Evolutionary conservation across 1,140 invertebrate genomes (phyloP).

Genomic region (Acromyrmex charruanus): DNA sequence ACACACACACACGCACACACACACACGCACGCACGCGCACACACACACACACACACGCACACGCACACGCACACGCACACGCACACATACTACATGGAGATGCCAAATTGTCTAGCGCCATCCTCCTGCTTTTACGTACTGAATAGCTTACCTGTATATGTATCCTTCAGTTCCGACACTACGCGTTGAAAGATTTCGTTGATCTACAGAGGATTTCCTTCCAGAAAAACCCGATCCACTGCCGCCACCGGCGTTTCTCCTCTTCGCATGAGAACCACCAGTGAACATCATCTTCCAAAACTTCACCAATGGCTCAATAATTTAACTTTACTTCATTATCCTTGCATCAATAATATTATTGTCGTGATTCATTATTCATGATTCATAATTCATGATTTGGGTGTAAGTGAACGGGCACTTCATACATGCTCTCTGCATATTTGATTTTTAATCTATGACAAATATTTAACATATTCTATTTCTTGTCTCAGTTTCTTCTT

Average conservation of each 20-base stretch:
- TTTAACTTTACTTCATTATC: background rate
- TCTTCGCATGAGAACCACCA: constrained; percentile 86
- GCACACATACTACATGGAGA: too few species aligned
- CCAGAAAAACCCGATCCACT: constrained; percentile 67
- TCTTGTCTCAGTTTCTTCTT: background rate
- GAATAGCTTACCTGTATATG: constrained; percentile 81
- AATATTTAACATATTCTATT: background rate
- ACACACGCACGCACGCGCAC: too few species aligned
- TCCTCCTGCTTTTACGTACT: constrained; percentile 48
- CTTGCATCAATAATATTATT: background rate
- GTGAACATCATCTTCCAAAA: constrained; percentile 87
- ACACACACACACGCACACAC: too few species aligned
- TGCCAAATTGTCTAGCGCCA: too few species aligned
- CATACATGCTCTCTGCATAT: background rate
- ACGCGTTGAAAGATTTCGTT: constrained; percentile 76
- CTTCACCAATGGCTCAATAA: constrained; percentile 10
- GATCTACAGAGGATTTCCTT: constrained; percentile 79
- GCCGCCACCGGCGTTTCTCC: constrained; percentile 79
- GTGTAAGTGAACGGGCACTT: background rate
- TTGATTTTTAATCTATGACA: background rate
- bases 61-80: too few species aligned
- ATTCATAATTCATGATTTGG: background rate
- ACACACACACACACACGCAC: too few species aligned
- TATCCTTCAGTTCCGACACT: constrained; percentile 79
- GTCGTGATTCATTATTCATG: background rate